Base-by-base conservation (phyloP, 2,113 vertebrate genomes). In the Holacanthus passer region DNA sequence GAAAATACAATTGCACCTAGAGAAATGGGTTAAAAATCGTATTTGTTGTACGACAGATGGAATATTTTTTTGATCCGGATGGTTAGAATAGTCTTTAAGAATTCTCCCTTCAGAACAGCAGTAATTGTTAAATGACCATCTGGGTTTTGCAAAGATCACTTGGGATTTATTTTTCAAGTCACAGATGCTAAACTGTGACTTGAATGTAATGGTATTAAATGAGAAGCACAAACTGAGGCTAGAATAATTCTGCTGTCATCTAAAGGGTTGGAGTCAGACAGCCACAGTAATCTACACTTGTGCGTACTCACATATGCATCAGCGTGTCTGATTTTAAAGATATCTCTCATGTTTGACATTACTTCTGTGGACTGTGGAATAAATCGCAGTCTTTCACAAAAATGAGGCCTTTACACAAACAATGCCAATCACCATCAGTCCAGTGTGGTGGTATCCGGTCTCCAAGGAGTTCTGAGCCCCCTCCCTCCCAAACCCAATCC, bases 401-500 rank as follows among this genome's bases (percentile, higher is more conserved):
- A 60, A 63, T 62, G 62, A 48, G 75, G 56, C 81, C 76, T 81
- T 84, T 59, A 83, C 73, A 72, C 67, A 87, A 77, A 88, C 73
- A 87, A 82, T 77, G 72, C 72, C 83, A 84, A 68, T 87, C 84
- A 48, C 87, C 84, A 87, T 89, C 85, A 85, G 62, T 88, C 79
- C 78, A 91, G 65, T 76, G 75, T 19, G 52, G 78, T 84, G 74
- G 80, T 81, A 85, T 88, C 88, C 89, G 81, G 91, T 92, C 74
- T 89, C 93, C 91, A 88, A 89, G 93, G 89, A 94, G 89, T 77
- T 81, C 82, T 55, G 64, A 86, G 88, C 74, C 43, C 69, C 79
- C 76, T 87, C 74, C 43, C 69, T 77, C 76, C 69, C 65, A 77
- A 77, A 43, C 85, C 81, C 85, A 83, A 77, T 58, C 71, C 82